A percentile compares a stretch with the other conserved stretches of the same genome.
Conservation (phyloP, 2,113 vertebrate species). For the Elgaria multicarinata region DNA sequence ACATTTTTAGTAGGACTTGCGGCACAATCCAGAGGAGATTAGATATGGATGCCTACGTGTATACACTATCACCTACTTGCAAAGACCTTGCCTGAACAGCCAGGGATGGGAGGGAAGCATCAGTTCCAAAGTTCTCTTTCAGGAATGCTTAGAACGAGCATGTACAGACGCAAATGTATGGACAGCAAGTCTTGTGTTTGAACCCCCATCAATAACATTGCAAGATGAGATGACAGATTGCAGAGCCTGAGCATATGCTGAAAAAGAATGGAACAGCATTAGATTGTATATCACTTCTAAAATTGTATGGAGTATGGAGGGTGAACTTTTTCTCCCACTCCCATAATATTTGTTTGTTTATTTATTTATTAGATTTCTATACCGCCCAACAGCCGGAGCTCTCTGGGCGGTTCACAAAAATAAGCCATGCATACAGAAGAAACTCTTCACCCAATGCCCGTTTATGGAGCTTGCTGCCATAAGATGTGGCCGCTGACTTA, state of each 20-base stretch:
- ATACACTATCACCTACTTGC: not conserved
- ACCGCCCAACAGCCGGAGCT: no score
- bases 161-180: conserved; percentile 65
- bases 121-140: conserved; percentile 31
- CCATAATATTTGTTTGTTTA: no score
- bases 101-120: not conserved
- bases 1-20: not conserved
- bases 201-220: conserved; percentile 57
- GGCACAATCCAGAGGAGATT: not conserved
- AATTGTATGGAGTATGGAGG: not conserved
- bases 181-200: conserved; percentile 36
- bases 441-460: not conserved
- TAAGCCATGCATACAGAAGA: not conserved
- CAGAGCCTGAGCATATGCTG: conserved; percentile 86
- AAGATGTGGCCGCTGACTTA: not conserved
- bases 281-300: not conserved
- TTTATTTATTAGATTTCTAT: no score
- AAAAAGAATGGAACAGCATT: not conserved
- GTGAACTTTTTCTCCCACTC: not conserved
- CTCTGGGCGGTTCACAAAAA: no score
- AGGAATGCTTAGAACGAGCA: conserved; percentile 37
- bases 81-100: not conserved
- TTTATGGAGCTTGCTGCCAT: not conserved
- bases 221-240: conserved; percentile 83
- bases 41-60: not conserved